Conservation (phyloP, 2,113 vertebrate genomes). For the Cebidichthys violaceus region DNA sequence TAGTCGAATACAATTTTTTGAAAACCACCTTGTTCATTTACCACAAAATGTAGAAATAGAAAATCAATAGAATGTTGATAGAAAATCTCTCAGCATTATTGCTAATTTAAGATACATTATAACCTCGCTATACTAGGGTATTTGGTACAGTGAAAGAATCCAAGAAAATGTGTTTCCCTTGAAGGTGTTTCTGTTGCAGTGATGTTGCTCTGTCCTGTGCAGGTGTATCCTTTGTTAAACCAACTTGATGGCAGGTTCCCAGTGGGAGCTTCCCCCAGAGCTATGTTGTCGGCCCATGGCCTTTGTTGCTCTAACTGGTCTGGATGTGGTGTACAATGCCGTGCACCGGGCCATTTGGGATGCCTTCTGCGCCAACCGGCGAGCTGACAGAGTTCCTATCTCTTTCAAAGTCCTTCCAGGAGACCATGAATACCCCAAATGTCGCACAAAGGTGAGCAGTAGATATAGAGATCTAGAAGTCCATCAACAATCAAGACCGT, state of each 20-base stretch:
- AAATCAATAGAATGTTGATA: neutral
- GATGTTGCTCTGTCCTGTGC: neutral
- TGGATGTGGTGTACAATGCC: conserved; percentile 96
- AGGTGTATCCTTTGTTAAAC: conserved; percentile 63
- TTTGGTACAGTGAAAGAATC: neutral
- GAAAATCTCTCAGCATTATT: neutral
- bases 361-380: conserved; percentile 95
- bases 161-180: neutral
- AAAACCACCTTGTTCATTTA: neutral
- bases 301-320: conserved; percentile 94
- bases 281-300: conserved; percentile 98
- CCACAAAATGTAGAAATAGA: neutral
- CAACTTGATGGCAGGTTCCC: conserved; percentile 77
- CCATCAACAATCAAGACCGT: neutral
- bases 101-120: neutral
- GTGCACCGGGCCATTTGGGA: conserved; percentile 98
- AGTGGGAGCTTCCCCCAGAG: conserved; percentile 98
- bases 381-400: conserved; percentile 96
- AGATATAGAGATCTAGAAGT: neutral
- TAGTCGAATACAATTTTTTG: neutral
- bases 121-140: neutral
- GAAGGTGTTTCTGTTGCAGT: neutral
- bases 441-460: conserved; percentile 91
- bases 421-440: conserved; percentile 98
- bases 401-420: conserved; percentile 98